Evolutionary conservation across 92 coral and sea anemone genomes (phyloP).

Genomic region (Epizoanthus ramosus): DNA sequence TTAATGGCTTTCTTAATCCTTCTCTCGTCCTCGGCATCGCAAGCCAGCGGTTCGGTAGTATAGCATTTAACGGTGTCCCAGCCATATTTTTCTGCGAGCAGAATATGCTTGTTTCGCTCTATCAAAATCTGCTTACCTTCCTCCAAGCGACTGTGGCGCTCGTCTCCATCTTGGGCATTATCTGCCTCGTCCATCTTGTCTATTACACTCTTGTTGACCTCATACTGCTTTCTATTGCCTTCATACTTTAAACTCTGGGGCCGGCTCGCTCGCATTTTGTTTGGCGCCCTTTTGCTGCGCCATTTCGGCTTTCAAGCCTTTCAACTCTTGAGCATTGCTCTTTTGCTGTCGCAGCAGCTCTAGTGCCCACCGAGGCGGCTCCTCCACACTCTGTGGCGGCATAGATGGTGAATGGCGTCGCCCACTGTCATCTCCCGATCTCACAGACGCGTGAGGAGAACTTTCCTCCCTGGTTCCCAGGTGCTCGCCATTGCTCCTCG

Average conservation of each 20-base stretch:
- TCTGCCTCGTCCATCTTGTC: constrained; percentile 46
- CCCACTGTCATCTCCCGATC: neutral
- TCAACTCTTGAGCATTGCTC: constrained; percentile 40
- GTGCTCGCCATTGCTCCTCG: constrained; percentile 18
- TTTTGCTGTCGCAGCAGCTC: constrained; percentile 47
- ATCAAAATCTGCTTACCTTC: constrained; percentile 61
- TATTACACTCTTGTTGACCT: constrained; percentile 28
- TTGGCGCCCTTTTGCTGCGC: constrained; percentile 1
- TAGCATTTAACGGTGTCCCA: constrained; percentile 54
- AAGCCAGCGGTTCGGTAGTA: constrained; percentile 53
- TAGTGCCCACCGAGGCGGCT: constrained; percentile 45
- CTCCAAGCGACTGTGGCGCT: neutral
- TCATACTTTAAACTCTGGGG: constrained; percentile 47
- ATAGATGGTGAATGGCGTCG: constrained; percentile 3
- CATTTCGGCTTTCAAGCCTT: constrained; percentile 33
- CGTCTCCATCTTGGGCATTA: constrained; percentile 26
- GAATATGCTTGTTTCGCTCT: constrained; percentile 63
- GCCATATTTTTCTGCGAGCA: constrained; percentile 59
- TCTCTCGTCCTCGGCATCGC: constrained; percentile 61
- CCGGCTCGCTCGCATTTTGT: constrained; percentile 14
- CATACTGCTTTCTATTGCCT: constrained; percentile 58
- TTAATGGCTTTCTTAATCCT: constrained; percentile 49
- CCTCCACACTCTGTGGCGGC: constrained; percentile 3
- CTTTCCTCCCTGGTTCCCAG: constrained; percentile 1
- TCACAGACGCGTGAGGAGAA: constrained; percentile 14